phyloP scores from a whole-genome alignment of 2,797 vertebrate species.

The Pelobates cultripes region DNA sequence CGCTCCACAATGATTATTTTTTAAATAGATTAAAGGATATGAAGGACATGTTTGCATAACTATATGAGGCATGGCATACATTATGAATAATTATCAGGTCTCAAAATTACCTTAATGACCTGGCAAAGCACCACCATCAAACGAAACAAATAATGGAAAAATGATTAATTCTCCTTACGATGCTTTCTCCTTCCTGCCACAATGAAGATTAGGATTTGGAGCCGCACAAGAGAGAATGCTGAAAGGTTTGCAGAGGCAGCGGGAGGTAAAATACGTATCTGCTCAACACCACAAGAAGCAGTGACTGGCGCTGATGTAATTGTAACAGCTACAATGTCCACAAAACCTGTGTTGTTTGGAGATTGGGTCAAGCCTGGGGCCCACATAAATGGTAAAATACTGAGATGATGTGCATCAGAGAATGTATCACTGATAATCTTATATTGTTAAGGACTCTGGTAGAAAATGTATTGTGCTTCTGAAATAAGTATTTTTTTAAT shows the following conservation, averaged over 20 bases:
- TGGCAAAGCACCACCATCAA: background rate
- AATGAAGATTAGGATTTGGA: conserved; percentile 88
- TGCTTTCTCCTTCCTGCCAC: background rate
- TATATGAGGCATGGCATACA: background rate
- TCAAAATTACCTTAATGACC: background rate
- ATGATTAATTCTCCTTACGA: background rate
- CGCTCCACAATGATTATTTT: no score
- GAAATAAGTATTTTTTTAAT: no score
- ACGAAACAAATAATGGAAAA: background rate
- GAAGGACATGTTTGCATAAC: background rate
- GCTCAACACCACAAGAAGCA: conserved; percentile 80
- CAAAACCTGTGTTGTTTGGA: conserved; percentile 83
- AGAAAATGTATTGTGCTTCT: no score
- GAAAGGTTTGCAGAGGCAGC: conserved; percentile 73
- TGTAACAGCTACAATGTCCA: conserved; percentile 86
- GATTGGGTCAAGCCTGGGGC: conserved; percentile 93
- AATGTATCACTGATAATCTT: no score
- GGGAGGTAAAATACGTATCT: conserved; percentile 72
- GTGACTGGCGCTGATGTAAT: conserved; percentile 88
- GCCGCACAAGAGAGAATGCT: conserved; percentile 70
- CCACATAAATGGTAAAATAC: conserved; percentile 85
- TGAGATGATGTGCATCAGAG: no score
- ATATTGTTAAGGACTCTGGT: no score
- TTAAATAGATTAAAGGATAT: background rate
- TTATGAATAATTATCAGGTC: background rate